Evolutionary conservation across 2,797 vertebrate genomes (phyloP).

Genomic region (Trematomus bernacchii): DNA sequence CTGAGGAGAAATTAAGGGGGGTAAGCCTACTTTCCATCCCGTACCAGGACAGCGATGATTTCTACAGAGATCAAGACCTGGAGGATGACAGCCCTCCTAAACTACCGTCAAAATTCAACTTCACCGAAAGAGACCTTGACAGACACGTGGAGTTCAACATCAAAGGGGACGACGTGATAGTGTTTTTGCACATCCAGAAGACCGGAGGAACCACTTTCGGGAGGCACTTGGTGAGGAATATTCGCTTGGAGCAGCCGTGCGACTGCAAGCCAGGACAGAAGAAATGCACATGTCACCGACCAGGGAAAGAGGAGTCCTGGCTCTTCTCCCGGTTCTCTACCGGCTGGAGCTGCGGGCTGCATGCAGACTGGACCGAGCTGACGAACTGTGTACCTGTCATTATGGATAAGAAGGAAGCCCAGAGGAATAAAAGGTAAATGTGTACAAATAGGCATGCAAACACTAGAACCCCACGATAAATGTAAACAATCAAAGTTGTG

Average conservation of each 20-base stretch:
- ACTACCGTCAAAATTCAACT: slow-evolving; percentile 88
- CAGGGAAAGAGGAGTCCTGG: slow-evolving; percentile 96
- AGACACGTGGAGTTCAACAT: slow-evolving; percentile 95
- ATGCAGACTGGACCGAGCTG: slow-evolving; percentile 98
- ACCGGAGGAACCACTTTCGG: slow-evolving; percentile 98
- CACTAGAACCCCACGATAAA: neutral
- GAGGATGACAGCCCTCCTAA: slow-evolving; percentile 84
- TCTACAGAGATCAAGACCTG: slow-evolving; percentile 84
- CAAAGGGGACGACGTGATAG: slow-evolving; percentile 94
- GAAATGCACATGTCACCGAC: slow-evolving; percentile 96
- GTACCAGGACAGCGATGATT: slow-evolving; percentile 80
- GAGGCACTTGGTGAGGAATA: slow-evolving; percentile 96
- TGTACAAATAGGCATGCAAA: slow-evolving; percentile 16
- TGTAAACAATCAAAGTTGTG: slow-evolving; percentile 3
- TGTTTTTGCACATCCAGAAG: slow-evolving; percentile 98
- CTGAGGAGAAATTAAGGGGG: slow-evolving; percentile 80
- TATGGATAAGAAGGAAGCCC: slow-evolving; percentile 92
- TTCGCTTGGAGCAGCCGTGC: slow-evolving; percentile 95
- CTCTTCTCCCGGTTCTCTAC: slow-evolving; percentile 98
- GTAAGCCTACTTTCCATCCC: slow-evolving; percentile 80
- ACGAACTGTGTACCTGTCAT: slow-evolving; percentile 96
- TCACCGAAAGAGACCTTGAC: slow-evolving; percentile 91
- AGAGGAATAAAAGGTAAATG: slow-evolving; percentile 88
- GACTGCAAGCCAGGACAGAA: slow-evolving; percentile 96
- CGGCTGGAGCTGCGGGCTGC: slow-evolving; percentile 98